These are phyloP conservation scores for Candoia aspera DNA, from an alignment of 2,113 vertebrate species.

Conservation along the genomic window DNA sequence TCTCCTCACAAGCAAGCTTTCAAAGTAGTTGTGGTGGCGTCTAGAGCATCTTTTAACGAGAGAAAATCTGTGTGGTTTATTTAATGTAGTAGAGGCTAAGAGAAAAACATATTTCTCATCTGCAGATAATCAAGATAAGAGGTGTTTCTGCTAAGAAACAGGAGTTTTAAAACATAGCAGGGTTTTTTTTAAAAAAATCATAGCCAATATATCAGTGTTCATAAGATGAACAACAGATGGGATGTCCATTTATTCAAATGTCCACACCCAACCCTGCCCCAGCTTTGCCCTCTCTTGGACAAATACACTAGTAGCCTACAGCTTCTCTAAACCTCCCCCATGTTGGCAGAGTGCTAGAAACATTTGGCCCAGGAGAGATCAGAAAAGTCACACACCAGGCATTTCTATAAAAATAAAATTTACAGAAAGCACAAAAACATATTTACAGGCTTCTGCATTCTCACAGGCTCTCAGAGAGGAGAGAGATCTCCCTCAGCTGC, in stretches of 20 bases:
- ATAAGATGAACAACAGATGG: constrained; percentile 3
- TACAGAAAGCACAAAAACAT: too few relatives aligned
- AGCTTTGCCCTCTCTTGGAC: background rate
- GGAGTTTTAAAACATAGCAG: fast-evolving
- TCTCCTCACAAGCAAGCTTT: background rate
- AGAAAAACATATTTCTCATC: background rate
- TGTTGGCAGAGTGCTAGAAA: too few relatives aligned
- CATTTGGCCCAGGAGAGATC: too few relatives aligned
- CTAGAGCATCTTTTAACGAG: background rate
- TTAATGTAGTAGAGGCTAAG: background rate
- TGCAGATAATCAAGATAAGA: background rate
- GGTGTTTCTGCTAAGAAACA: background rate
- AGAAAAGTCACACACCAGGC: too few relatives aligned
- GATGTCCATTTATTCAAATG: background rate
- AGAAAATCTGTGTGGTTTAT: background rate
- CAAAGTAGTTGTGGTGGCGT: background rate
- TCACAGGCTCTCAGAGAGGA: too few relatives aligned
- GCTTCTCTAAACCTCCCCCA: background rate
- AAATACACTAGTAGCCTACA: background rate
- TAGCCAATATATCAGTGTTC: fast-evolving
- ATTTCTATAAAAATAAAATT: too few relatives aligned
- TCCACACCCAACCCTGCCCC: background rate
- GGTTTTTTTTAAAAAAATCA: fast-evolving
- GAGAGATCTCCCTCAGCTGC: too few relatives aligned
- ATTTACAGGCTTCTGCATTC: too few relatives aligned